These are phyloP conservation scores for Mirza zaza DNA, from an alignment of 2,113 vertebrate species.

Conservation along the genomic window DNA sequence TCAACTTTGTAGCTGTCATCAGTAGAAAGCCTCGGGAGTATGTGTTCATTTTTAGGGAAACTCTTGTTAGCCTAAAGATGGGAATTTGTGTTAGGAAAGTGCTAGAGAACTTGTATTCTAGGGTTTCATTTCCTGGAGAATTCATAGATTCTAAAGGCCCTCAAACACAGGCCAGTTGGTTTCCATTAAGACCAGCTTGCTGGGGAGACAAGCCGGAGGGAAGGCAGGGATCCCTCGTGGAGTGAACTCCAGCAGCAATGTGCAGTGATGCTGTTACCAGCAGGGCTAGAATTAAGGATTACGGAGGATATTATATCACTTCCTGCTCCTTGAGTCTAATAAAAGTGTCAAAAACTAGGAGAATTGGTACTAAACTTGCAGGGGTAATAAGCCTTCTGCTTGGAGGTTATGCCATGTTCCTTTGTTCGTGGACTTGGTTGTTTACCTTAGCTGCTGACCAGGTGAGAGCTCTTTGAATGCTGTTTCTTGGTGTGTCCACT, in stretches of 20 bases:
- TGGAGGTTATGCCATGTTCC: not conserved
- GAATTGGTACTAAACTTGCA: not conserved
- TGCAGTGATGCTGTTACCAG: no score
- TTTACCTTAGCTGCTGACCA: not conserved
- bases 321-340: not conserved
- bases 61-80: not conserved
- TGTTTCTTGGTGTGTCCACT: not conserved
- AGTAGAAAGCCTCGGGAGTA: not conserved
- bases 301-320: not conserved
- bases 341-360: no score
- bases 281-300: no score
- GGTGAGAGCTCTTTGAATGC: not conserved
- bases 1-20: not conserved
- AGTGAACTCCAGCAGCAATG: not conserved
- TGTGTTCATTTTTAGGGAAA: not conserved
- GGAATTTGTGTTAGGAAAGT: not conserved
- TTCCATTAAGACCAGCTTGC: not conserved
- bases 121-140: not conserved
- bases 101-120: no score
- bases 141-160: not conserved
- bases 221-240: not conserved
- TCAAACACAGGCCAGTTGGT: rapidly evolving
- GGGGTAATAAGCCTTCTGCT: not conserved
- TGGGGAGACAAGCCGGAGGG: not conserved
- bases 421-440: rapidly evolving